A percentile compares a stretch with the other conserved stretches of the same genome.
phyloP scores from a whole-genome alignment of 1,140 invertebrate species.

The Agraylea sexmaculata region DNA sequence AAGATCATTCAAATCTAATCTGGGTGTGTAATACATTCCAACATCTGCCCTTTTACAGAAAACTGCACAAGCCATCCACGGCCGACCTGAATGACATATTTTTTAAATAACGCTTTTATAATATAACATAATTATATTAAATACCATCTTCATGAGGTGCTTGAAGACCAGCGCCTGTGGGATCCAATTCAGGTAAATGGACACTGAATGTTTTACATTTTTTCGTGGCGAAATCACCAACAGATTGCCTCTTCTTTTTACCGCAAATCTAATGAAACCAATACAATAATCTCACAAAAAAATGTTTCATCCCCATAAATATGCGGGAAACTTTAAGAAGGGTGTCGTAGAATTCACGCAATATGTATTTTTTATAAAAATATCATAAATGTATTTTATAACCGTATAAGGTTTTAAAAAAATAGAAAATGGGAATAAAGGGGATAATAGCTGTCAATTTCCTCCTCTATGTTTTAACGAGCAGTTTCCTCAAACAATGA shows the following conservation, averaged over 20 bases:
- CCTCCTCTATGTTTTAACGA: too few relatives aligned
- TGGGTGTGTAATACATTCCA: conserved; percentile 58
- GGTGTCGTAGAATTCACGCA: neutral
- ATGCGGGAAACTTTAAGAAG: neutral
- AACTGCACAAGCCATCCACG: conserved; percentile 66
- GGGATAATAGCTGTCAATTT: too few relatives aligned
- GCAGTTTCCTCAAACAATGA: too few relatives aligned
- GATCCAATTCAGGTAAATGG: conserved; percentile 46
- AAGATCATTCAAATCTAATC: conserved; percentile 58
- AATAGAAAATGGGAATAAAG: neutral
- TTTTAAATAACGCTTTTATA: neutral
- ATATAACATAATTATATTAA: conserved; percentile 1
- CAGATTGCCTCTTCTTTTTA: conserved; percentile 40
- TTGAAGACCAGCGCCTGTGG: conserved; percentile 50
- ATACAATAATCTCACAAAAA: neutral
- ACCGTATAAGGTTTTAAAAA: neutral
- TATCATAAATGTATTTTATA: conserved; percentile 4
- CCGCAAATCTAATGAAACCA: conserved; percentile 39
- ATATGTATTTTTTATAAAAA: neutral
- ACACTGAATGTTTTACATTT: conserved; percentile 51
- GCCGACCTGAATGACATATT: conserved; percentile 36
- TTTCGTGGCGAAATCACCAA: conserved; percentile 44
- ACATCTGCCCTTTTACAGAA: conserved; percentile 55
- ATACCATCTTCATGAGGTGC: conserved; percentile 53
- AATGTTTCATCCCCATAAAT: neutral